Evolutionary conservation across 1,140 invertebrate genomes (phyloP).

Genomic region (Forficula auricularia): DNA sequence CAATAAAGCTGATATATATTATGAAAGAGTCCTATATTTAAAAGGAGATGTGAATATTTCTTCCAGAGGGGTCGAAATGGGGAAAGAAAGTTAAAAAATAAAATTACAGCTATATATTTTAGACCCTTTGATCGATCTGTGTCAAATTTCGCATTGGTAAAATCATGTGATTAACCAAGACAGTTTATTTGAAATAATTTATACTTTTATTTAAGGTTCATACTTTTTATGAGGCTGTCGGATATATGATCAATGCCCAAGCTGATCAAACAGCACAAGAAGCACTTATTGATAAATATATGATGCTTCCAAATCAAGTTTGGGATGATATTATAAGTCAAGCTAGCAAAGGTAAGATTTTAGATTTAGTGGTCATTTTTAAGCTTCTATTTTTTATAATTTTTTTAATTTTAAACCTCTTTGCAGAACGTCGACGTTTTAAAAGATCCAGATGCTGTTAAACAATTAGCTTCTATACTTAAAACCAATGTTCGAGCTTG

Average conservation of each 20-base stretch:
- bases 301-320: slow-evolving; percentile 93
- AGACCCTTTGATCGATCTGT: no score
- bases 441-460: slow-evolving; percentile 90
- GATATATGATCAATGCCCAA: slow-evolving; percentile 96
- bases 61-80: no score
- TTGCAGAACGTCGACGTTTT: slow-evolving; percentile 81
- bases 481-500: slow-evolving; percentile 98
- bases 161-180: no score
- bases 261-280: slow-evolving; percentile 78
- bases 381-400: slow-evolving; percentile 4
- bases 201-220: slow-evolving; percentile 54
- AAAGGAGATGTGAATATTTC: no score
- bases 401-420: slow-evolving; percentile 10
- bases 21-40: no score
- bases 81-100: no score
- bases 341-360: slow-evolving; percentile 57
- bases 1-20: no score
- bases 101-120: no score
- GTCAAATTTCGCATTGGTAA: no score
- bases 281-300: slow-evolving; percentile 90
- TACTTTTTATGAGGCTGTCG: slow-evolving; percentile 99
- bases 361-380: no score
- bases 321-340: slow-evolving; percentile 98
- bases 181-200: slow-evolving; percentile 5
- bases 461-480: slow-evolving; percentile 91